Base-by-base conservation (phyloP, 92 coral and sea anemone species). In the Chrysogorgia sp. region DNA sequence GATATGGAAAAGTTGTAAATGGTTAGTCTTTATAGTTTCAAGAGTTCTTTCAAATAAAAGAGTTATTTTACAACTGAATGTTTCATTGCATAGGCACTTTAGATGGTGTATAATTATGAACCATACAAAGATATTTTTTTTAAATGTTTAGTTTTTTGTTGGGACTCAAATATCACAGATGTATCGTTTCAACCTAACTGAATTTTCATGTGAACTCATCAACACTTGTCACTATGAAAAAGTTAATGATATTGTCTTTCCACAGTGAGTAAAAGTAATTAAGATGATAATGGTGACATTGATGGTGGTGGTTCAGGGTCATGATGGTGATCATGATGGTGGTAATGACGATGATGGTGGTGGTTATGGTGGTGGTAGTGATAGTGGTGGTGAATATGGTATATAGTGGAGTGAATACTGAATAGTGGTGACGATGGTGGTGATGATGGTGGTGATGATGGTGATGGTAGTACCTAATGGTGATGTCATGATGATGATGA, bases 191-290 rank as follows among this genome's bases (percentile, higher is more conserved):
- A 86, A 88, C 67, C 85, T 84, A 41, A 81, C 83, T 21, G 96
- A 86, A 50, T 88, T 86, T 80, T 71, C 89, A 5, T 71, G 76
- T 52, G 96, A 83, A 58, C 81, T 87, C 76, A 79, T 96, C 75
- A 96, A 91, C 78, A 89, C 97, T 17, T 96, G 97, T 43, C 99
- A 96, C 81, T 89, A 86, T 47, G 84, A 84, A 23, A 83, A 82
- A 25, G 79, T 96, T 77, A 91, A 87, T 63, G 99, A 96, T 72
- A 58, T 96, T 79, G 92, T 88, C 30, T 96, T 96, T 78, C 97
- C 99, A 25, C 84, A 80, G 99, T 96, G 76, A 91, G 99, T 89
- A 3, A 8, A 47, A 47, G 53, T 47, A 7, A 6, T 47, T n/a
- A 47, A 47, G n/a, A 37, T 37, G 5, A 12, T 37, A 37, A 12